Percentiles rank a stretch among this genome's conserved stretches.
Conservation (phyloP, 2,888 invertebrate species). For the Rhingia rostrata region DNA sequence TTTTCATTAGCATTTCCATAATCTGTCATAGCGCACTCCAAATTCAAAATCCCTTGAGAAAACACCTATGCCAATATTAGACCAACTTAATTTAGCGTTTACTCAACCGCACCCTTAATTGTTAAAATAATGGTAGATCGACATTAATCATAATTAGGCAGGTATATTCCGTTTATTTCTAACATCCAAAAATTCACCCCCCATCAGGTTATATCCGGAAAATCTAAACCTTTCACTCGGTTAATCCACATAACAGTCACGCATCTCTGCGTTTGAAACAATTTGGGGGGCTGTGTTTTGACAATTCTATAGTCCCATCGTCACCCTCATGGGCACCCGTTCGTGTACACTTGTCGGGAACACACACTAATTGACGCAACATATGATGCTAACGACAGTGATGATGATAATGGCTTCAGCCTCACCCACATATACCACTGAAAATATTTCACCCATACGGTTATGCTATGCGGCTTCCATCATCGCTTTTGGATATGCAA, state of each 20-base stretch:
- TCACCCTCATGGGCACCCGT: background rate
- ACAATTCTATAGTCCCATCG: background rate
- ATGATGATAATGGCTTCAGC: slow-evolving; percentile 61
- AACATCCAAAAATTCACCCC: too few species aligned
- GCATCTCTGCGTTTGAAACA: slow-evolving; percentile 29
- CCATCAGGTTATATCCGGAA: too few species aligned
- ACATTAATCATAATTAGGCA: too few species aligned
- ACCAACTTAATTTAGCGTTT: too few species aligned
- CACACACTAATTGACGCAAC: slow-evolving; percentile 66
- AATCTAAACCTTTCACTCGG: too few species aligned
- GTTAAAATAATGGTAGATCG: too few species aligned
- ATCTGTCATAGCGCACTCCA: too few species aligned
- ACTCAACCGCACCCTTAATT: too few species aligned
- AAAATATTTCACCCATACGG: slow-evolving; percentile 43
- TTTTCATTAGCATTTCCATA: too few species aligned
- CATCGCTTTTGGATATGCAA: slow-evolving; percentile 41
- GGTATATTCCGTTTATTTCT: too few species aligned
- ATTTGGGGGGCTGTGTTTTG: slow-evolving; percentile 17
- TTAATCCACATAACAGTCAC: slow-evolving; percentile 22
- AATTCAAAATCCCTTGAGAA: too few species aligned
- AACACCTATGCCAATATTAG: too few species aligned
- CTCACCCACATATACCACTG: slow-evolving; percentile 15
- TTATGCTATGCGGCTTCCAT: slow-evolving; percentile 26
- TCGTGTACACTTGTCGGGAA: slow-evolving; percentile 31
- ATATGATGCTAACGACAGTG: slow-evolving; percentile 68